Percentiles rank a stretch among this genome's conserved stretches.
These are phyloP conservation scores for Drepanosiphum platanoidis DNA, from an alignment of 2,888 invertebrate species.

Conservation along the genomic window DNA sequence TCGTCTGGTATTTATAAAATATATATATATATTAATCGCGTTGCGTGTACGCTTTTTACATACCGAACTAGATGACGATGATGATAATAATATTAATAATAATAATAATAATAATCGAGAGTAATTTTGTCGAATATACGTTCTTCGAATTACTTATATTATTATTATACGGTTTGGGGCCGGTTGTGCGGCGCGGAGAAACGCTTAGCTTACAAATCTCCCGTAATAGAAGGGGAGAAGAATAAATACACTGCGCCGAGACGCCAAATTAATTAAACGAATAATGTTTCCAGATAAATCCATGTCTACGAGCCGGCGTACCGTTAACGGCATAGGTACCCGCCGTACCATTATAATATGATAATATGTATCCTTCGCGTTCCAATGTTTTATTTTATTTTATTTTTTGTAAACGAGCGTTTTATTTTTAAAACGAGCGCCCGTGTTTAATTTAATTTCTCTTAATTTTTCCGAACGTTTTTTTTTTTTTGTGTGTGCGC, in stretches of 20 bases:
- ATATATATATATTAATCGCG: too few species aligned
- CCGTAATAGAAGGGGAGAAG: neutral
- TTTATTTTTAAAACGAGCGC: too few species aligned
- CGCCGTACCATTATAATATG: neutral
- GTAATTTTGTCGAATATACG: neutral
- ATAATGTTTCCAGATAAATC: conserved; percentile 8
- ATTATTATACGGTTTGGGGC: neutral
- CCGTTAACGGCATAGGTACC: neutral
- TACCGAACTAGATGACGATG: neutral
- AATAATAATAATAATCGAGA: too few species aligned
- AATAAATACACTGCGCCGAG: neutral
- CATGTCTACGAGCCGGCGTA: neutral
- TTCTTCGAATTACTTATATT: conserved; percentile 9
- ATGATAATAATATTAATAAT: too few species aligned
- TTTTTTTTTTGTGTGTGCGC: too few species aligned
- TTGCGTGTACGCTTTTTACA: neutral
- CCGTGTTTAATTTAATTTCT: too few species aligned
- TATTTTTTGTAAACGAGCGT: too few species aligned
- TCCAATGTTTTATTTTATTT: too few species aligned
- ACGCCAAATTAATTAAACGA: conserved; percentile 28
- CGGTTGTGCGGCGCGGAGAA: neutral
- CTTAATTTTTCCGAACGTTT: too few species aligned
- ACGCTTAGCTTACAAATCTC: conserved; percentile 16
- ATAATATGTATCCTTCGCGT: too few species aligned
- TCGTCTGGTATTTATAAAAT: too few species aligned